A percentile compares a stretch with the other conserved stretches of the same genome.
These are phyloP conservation scores for Chironomus tepperi DNA, from an alignment of 1,140 invertebrate genomes.

Conservation along the genomic window DNA sequence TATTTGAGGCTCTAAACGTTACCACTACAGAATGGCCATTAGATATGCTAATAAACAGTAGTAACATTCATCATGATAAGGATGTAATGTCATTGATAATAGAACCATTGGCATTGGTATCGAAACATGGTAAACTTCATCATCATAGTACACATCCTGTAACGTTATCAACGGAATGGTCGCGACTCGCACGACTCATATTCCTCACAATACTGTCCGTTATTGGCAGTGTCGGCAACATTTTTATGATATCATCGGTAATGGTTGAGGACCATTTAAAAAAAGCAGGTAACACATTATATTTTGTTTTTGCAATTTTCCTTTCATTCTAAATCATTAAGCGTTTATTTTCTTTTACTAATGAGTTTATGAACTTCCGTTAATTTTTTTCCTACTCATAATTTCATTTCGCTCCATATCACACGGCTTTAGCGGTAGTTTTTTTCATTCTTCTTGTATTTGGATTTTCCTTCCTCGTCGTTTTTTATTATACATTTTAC, in stretches of 20 bases:
- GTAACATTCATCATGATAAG: neutral
- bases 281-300: slow-evolving; percentile 48
- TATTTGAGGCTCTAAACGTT: neutral
- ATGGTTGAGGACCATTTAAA: slow-evolving; percentile 64
- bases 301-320: neutral
- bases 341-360: too few species aligned
- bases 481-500: too few species aligned
- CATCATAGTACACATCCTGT: slow-evolving; percentile 40
- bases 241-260: slow-evolving; percentile 67
- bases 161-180: slow-evolving; percentile 57
- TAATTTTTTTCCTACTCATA: too few species aligned
- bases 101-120: neutral
- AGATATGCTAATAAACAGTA: slow-evolving; percentile 1
- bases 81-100: neutral
- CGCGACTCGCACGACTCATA: slow-evolving; percentile 55
- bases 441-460: too few species aligned
- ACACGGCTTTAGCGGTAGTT: too few species aligned
- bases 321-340: too few species aligned
- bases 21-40: neutral
- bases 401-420: too few species aligned
- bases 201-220: slow-evolving; percentile 54
- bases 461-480: too few species aligned
- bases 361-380: too few species aligned
- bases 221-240: slow-evolving; percentile 61
- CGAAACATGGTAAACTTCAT: slow-evolving; percentile 11